A percentile compares a stretch with the other conserved stretches of the same genome.
These are phyloP conservation scores for Epinephelus awoara DNA, from an alignment of 2,797 vertebrate species.

Conservation along the genomic window DNA sequence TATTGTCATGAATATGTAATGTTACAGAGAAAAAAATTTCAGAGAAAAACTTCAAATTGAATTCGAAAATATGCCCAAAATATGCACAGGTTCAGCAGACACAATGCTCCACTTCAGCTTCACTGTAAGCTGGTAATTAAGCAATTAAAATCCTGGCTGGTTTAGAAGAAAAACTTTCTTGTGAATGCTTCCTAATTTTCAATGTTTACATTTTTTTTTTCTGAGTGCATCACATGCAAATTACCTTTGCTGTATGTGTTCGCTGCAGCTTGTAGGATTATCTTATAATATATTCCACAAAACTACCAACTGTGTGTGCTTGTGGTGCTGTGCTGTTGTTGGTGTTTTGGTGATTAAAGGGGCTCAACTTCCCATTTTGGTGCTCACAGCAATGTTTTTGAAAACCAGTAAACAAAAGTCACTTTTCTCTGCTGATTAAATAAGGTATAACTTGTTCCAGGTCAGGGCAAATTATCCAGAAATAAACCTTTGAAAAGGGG, in stretches of 20 bases:
- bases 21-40: background rate
- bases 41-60: background rate
- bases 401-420: slow-evolving; percentile 20
- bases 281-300: background rate
- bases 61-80: background rate
- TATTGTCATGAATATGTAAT: slow-evolving; percentile 12
- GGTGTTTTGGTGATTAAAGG: background rate
- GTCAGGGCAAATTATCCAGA: slow-evolving; percentile 15
- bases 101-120: background rate
- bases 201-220: background rate
- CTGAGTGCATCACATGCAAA: background rate
- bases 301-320: background rate
- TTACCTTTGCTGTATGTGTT: background rate
- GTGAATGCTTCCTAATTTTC: slow-evolving; percentile 11
- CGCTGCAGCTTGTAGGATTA: background rate
- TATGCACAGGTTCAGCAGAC: slow-evolving; percentile 5
- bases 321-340: background rate
- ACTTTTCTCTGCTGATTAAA: slow-evolving; percentile 27
- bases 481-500: slow-evolving; percentile 27
- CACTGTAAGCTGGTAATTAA: slow-evolving; percentile 20
- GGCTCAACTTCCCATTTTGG: background rate
- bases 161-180: slow-evolving; percentile 14
- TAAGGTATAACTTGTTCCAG: slow-evolving; percentile 23
- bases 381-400: slow-evolving; percentile 16
- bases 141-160: slow-evolving; percentile 23